Percentiles rank a stretch among this genome's conserved stretches.
phyloP scores from a whole-genome alignment of 2,113 vertebrate species.

The Platichthys flesus region DNA sequence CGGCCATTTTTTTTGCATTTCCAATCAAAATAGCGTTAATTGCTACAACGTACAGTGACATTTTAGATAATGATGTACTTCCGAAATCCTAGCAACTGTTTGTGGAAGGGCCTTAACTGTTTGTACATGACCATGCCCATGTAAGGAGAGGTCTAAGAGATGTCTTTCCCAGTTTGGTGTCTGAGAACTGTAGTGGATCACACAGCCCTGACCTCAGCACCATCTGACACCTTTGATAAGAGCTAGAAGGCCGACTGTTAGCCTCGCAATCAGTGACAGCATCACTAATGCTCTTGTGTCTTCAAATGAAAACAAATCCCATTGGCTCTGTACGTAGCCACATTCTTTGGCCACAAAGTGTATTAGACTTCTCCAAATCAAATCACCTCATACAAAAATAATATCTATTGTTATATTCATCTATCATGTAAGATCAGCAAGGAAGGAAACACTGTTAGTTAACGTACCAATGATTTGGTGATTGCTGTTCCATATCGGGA shows the following conservation, averaged over 20 bases:
- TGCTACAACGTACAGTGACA: neutral
- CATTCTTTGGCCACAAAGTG: neutral
- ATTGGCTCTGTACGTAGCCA: neutral
- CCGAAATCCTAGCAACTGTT: neutral
- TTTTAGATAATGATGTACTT: neutral
- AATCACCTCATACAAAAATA: neutral
- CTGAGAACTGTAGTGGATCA: neutral
- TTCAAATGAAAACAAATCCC: neutral
- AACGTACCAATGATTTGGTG: conserved; percentile 99
- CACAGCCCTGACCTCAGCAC: neutral
- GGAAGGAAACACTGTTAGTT: neutral
- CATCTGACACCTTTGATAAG: neutral
- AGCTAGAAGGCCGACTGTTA: neutral
- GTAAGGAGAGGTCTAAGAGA: too few species aligned
- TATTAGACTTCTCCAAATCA: neutral
- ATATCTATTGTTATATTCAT: neutral
- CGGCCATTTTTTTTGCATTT: neutral
- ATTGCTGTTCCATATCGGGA: conserved; percentile 98
- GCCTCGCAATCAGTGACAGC: neutral
- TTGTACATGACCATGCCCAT: too few species aligned
- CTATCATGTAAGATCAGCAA: neutral
- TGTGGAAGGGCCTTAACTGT: neutral
- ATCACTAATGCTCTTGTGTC: neutral
- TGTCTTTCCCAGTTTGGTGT: neutral
- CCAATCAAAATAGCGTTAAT: too few species aligned